Evolutionary conservation across 1,140 invertebrate species (phyloP).

Genomic region (Sinonovacula constricta): DNA sequence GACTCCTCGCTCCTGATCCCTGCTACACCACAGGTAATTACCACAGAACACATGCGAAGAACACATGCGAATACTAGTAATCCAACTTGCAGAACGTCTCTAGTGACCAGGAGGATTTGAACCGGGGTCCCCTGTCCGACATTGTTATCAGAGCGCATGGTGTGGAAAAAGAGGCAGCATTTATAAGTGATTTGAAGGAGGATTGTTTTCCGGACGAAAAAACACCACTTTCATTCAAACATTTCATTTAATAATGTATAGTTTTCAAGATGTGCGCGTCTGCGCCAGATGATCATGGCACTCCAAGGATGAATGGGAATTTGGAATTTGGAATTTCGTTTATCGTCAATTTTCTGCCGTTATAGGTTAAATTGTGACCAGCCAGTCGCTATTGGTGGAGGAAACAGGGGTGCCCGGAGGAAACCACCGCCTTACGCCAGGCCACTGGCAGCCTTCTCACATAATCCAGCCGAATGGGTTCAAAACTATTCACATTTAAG

Average conservation of each 20-base stretch:
- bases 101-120: not conserved
- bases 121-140: not conserved
- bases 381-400: not conserved
- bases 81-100: not conserved
- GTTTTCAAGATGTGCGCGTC: not conserved
- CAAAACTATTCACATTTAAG: slow-evolving; percentile 1
- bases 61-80: slow-evolving; percentile 1
- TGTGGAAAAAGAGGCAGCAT: not conserved
- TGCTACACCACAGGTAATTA: not conserved
- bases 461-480: not conserved
- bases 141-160: not conserved
- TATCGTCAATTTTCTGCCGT: not conserved
- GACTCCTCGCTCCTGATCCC: not conserved
- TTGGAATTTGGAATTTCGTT: slow-evolving; percentile 1
- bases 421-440: not conserved
- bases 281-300: not conserved
- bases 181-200: slow-evolving; percentile 1
- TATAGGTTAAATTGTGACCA: slow-evolving; percentile 1
- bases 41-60: not conserved
- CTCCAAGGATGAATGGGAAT: not conserved
- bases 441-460: not conserved
- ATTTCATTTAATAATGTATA: not conserved
- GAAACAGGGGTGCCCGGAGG: not conserved
- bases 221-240: slow-evolving; percentile 1
- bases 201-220: not conserved